Conservation (phyloP, 1,140 invertebrate species). For the Dreissena rostriformis region DNA sequence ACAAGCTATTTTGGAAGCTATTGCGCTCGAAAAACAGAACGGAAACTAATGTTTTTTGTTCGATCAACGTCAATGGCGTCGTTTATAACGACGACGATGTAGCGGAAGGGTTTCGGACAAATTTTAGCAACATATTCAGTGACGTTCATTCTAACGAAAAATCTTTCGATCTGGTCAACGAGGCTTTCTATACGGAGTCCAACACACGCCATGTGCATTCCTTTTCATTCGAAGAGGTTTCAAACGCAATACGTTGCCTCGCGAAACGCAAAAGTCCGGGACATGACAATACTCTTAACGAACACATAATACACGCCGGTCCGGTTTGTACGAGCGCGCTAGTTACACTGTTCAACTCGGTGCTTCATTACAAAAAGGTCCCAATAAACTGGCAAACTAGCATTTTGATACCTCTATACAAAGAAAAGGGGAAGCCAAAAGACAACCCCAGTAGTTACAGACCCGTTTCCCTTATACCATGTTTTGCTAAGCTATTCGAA, state of each 20-base stretch:
- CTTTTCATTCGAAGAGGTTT: too few species aligned
- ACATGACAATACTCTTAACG: not conserved
- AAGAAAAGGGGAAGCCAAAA: constrained; percentile 3
- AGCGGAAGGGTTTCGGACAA: not conserved
- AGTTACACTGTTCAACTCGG: not conserved
- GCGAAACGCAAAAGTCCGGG: too few species aligned
- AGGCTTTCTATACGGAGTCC: not conserved
- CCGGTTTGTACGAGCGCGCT: not conserved
- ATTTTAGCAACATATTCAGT: not conserved
- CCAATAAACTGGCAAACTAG: constrained; percentile 8
- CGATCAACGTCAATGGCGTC: not conserved
- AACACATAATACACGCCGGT: not conserved
- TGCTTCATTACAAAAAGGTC: not conserved
- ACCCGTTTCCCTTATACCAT: not conserved
- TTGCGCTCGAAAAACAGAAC: not conserved
- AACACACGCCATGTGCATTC: not conserved
- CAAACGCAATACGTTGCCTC: too few species aligned
- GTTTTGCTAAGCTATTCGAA: not conserved
- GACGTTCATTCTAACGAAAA: not conserved
- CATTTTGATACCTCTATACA: constrained; percentile 4
- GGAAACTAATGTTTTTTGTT: not conserved
- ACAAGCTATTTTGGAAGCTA: constrained; percentile 1
- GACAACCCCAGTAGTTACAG: constrained; percentile 3
- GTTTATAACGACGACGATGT: not conserved
- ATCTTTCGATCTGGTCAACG: not conserved